Conservation (phyloP, 2,113 vertebrate species). For the Pedetes capensis region DNA sequence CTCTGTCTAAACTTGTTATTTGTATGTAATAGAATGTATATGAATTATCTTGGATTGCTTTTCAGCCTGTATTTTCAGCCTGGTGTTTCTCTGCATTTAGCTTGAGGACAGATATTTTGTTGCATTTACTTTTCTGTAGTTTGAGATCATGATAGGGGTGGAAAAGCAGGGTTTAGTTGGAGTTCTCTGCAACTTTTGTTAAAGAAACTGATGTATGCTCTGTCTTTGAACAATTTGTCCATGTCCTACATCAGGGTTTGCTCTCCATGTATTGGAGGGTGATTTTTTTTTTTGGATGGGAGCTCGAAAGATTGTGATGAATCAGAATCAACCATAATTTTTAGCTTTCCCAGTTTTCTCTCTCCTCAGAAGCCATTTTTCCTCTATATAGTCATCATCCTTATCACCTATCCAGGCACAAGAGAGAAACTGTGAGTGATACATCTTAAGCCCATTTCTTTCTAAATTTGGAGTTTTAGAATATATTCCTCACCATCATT, state of each 20-base stretch:
- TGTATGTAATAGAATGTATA: background rate
- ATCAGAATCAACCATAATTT: background rate
- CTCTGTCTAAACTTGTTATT: background rate
- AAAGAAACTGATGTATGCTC: background rate
- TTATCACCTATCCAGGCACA: background rate
- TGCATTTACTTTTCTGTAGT: background rate
- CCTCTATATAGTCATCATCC: background rate
- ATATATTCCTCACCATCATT: background rate
- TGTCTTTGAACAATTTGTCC: background rate
- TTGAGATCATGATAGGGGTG: background rate
- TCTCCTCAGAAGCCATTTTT: background rate
- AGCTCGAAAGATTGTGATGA: background rate
- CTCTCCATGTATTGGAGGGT: background rate
- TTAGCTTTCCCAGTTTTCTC: background rate
- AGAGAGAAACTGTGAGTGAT: background rate
- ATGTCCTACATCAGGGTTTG: background rate
- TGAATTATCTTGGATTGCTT: background rate
- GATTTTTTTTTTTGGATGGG: background rate
- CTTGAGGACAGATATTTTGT: background rate
- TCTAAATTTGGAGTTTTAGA: background rate
- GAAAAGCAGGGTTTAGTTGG: background rate
- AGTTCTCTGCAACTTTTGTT: background rate
- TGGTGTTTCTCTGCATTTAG: background rate
- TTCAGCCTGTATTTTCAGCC: background rate
- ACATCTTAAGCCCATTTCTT: background rate